Evolutionary conservation across 2,797 vertebrate species (phyloP).

Genomic region (Prionace glauca): DNA sequence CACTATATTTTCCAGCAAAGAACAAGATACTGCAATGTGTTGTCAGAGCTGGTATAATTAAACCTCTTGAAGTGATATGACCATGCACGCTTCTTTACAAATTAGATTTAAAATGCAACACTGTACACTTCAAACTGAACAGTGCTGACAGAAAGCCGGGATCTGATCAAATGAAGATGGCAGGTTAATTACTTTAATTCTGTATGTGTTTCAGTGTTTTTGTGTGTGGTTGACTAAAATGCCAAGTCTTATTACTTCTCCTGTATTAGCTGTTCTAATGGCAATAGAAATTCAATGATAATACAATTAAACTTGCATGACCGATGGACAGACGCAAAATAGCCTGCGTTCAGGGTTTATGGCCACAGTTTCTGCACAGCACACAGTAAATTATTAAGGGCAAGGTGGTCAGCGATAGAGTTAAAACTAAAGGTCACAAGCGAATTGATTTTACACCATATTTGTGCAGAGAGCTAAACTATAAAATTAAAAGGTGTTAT

Average conservation of each 20-base stretch:
- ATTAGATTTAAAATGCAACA: conserved; percentile 34
- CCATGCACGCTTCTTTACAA: conserved; percentile 30
- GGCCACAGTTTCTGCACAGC: not conserved
- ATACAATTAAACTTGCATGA: conserved; percentile 37
- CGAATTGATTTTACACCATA: conserved; percentile 12
- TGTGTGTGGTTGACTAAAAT: conserved; percentile 37
- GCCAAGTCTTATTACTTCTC: conserved; percentile 37
- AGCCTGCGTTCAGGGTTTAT: conserved; percentile 21
- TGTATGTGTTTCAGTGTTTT: conserved; percentile 38
- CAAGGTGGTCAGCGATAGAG: not conserved
- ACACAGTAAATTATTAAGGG: conserved; percentile 22
- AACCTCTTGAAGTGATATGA: conserved; percentile 33
- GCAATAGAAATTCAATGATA: conserved; percentile 38
- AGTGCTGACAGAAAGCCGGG: conserved; percentile 33
- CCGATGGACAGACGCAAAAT: conserved; percentile 18
- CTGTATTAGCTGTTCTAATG: conserved; percentile 34
- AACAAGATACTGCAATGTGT: conserved; percentile 28
- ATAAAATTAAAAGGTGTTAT: conserved; percentile 7
- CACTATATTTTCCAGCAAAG: conserved; percentile 27
- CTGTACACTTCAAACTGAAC: conserved; percentile 35
- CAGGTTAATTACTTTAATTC: conserved; percentile 39
- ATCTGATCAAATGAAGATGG: conserved; percentile 39
- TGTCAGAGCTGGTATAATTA: conserved; percentile 35
- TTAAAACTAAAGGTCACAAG: not conserved
- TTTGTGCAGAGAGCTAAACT: not conserved